Evolutionary conservation across 2,113 vertebrate species (phyloP).

Genomic region (Syngnathus floridae): DNA sequence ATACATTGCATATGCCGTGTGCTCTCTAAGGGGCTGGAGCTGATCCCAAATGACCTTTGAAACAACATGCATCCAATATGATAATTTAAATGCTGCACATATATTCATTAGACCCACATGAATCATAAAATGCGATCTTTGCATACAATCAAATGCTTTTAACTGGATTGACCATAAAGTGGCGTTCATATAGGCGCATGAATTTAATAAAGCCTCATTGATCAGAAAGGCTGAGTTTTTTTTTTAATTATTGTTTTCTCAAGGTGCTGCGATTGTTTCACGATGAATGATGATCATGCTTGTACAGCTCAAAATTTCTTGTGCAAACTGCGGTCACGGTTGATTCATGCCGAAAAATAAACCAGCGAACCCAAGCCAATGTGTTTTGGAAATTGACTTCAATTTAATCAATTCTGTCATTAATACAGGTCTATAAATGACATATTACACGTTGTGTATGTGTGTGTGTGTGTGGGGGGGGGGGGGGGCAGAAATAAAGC

Average conservation of each 20-base stretch:
- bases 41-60: not conserved
- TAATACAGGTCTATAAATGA: not conserved
- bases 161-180: not conserved
- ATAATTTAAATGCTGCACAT: not conserved
- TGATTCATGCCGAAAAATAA: conserved; percentile 37
- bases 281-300: conserved; percentile 28
- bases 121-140: not conserved
- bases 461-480: not conserved
- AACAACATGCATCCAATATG: not conserved
- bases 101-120: not conserved
- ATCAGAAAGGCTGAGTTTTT: conserved; percentile 1
- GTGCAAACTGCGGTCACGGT: not conserved
- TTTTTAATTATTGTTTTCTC: too few relatives aligned
- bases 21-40: not conserved
- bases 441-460: not conserved
- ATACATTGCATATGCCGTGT: too few relatives aligned
- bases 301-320: not conserved
- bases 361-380: conserved; percentile 1
- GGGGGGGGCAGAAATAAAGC: conserved; percentile 19
- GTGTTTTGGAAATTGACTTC: not conserved
- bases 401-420: not conserved
- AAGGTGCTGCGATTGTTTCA: conserved; percentile 7
- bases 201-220: not conserved
- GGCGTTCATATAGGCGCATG: not conserved
- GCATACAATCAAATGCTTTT: not conserved